Evolutionary conservation across 2,113 vertebrate species (phyloP), one percentile per base, ranked within the genome.

Genomic region (Recurvirostra avosetta): DNA sequence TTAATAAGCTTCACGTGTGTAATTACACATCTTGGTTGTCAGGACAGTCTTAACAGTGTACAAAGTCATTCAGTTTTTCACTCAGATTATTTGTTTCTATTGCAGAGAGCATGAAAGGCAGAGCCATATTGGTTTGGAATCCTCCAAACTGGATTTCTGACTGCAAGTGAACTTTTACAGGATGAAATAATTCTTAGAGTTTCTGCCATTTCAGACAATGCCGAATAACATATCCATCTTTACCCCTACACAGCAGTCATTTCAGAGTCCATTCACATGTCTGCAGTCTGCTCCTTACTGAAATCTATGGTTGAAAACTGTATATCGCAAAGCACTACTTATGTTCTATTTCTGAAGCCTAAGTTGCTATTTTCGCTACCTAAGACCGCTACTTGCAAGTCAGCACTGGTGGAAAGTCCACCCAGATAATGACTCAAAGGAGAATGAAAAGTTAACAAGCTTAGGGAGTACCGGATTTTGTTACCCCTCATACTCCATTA

Each of bases 91-190:
- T 80, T 91, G 61, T 95, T 93, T 93, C 73, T 87, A 5, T 93
- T 91, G 85, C 77, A 95, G 87, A 92, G 38, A 82, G n/a, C 77
- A 75, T 90, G 85, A 93, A 87, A 91, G 49, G 74, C 90, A 95
- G 74, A 92, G n/a, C 78, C 52, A 50, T 70, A 71, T 78, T 91
- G 47, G 65, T 89, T 95, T 91, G 84, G 36, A 91, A 79, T 88
- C 83, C 58, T 88, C 91, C 89, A 88, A 83, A 94, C 25, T 84
- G 90, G 76, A 86, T 91, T 92, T 94, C 72, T 96, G 63, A 94
- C 80, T 86, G 93, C 79, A 92, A 92, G 55, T 86, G 71, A 94
- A 70, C 49, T 91, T 92, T 68, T 68, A 56, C 56, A 92, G 66
- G 63, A 91, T 80, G 5, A 84, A 97, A 81, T 74, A 73, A 77